A percentile compares a stretch with the other conserved stretches of the same genome.
phyloP scores from a whole-genome alignment of 2,888 invertebrate genomes.

The Limnephilus lunatus region DNA sequence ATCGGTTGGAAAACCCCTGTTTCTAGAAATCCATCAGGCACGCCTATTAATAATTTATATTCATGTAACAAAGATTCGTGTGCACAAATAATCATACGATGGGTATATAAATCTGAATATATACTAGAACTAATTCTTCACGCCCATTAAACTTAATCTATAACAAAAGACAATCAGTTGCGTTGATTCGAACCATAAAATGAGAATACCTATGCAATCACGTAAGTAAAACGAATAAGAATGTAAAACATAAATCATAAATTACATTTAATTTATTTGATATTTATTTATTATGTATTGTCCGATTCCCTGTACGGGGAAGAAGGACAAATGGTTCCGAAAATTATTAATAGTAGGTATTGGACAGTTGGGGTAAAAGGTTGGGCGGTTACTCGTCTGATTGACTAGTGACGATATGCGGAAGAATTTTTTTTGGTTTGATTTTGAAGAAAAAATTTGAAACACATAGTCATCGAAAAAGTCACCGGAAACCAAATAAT shows the following conservation, averaged over 20 bases:
- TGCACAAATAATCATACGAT: background rate
- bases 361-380: too few species aligned
- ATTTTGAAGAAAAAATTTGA: too few species aligned
- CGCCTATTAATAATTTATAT: background rate
- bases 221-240: background rate
- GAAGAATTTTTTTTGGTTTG: too few species aligned
- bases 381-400: too few species aligned
- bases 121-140: background rate
- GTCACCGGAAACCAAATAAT: too few species aligned
- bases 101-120: background rate
- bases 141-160: background rate
- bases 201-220: background rate
- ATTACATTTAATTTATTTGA: too few species aligned
- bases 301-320: too few species aligned
- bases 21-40: background rate
- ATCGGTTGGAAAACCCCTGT: background rate
- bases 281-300: too few species aligned
- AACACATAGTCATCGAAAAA: too few species aligned
- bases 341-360: too few species aligned
- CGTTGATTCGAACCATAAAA: background rate
- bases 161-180: background rate
- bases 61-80: background rate
- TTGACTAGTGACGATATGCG: too few species aligned
- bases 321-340: too few species aligned
- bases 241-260: background rate